Evolutionary conservation across 2,113 vertebrate genomes (phyloP), one percentile per base, ranked within the genome.

Genomic region (Lepisosteus oculatus): DNA sequence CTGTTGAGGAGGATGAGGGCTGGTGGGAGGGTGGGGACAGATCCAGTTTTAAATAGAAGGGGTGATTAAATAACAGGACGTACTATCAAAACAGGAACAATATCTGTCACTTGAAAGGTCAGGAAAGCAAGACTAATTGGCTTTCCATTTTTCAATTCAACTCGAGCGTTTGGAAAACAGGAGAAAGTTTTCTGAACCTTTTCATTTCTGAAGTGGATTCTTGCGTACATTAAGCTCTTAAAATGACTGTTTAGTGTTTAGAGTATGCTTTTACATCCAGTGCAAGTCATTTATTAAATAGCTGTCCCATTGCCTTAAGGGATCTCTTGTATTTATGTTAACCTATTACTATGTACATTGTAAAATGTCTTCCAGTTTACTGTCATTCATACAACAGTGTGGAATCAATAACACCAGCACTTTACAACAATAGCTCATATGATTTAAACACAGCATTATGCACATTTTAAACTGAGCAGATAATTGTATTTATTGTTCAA

Each of bases 1-100:
- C 83, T 84, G 84, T 85, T 87, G 85, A 88, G 87, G 85, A 81
- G 87, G 80, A 85, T 82, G 86, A 81, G 83, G 85, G 85, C 85
- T 84, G 63, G 76, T 59, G 77, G 57, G 67, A 43, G 72, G 75
- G 71, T 69, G 73, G 43, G n/a, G 47, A 8, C 42, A 3, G 15
- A 73, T 76, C 72, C 74, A 67, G 77, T 79, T 87, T 83, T 87
- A 84, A 86, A 85, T 90, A 84, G 82, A 81, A 80, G 81, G 79
- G 78, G 81, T 89, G 86, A 89, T 86, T 87, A 87, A 90, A 88
- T 88, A 89, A 88, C 87, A 88, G 86, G 85, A 90, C 86, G 84
- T 85, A 85, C 80, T 87, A 82, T 86, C 79, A 88, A 88, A 88
- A 90, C 87, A 87, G 84, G 81, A 78, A 84, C 80, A 81, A 87